Base-by-base conservation (phyloP, 2,888 invertebrate species). In the Philereme transversata region DNA sequence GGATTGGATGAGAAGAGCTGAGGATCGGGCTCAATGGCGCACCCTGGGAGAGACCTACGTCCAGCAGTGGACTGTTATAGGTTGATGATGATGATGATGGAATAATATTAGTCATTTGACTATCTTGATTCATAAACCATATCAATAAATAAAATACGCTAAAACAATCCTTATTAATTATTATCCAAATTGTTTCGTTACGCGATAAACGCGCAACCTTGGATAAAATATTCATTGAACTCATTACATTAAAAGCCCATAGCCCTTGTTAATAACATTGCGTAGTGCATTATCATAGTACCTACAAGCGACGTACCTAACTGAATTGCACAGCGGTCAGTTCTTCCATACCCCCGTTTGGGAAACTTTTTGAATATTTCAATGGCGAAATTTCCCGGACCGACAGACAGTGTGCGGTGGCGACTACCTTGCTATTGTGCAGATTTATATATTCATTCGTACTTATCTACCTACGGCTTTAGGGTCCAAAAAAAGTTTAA, bases 361-460 rank as follows among this genome's bases (percentile, higher is more conserved):
- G 70, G 71, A 79, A 83, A 81, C 79, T 82, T 22, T 80, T 74
- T 82, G 81, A 83, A 85, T 84, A 82, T 84, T 85, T 82, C 76
- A 85, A 77, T 73, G 73, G 74, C 65, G 70, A 55, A 76, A 79
- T 79, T 81, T 79, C 72, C 74, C 75, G 67, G 68, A 73, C 70
- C 67, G 74, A 76, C 78, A 77, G 74, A 72, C 67, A 70, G 73
- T 47, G 22, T 5, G 56, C 53, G 62, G 61, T 69, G 73, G 76
- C 71, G 73, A 74, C 75, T 22, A 22, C 22, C 22, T 2, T 22
- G 22, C 22, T 22, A 22, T 22, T 22, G 22, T 22, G 22, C 22
- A 22, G 22, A 22, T 22, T 73, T 72, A 62, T 58, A 40, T 7
- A 36, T 36, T 6, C 36, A 36, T 36, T 6, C 36, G 5, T 36